phyloP scores from a whole-genome alignment of 2,797 vertebrate species.

The Myripristis jacobus region DNA sequence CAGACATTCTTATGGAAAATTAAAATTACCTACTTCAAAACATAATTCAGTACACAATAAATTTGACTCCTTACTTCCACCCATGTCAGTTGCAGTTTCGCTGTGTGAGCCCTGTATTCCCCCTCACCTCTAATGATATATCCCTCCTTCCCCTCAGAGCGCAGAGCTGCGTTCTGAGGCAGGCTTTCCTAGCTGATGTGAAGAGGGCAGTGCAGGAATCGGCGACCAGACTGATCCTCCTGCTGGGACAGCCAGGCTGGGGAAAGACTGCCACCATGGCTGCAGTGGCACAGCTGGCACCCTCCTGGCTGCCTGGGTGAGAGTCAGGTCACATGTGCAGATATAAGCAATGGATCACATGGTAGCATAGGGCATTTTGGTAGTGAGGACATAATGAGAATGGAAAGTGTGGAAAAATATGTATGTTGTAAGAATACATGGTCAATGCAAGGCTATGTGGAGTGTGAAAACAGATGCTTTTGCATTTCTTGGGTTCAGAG shows the following conservation, averaged over 20 bases:
- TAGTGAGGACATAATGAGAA: no score
- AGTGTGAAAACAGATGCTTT: no score
- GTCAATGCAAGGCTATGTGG: no score
- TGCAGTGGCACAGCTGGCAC: constrained; percentile 66
- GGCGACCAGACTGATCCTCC: constrained; percentile 56
- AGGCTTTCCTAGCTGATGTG: constrained; percentile 66
- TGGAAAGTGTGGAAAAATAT: no score
- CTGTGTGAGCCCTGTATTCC: no score
- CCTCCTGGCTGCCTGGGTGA: constrained; percentile 76
- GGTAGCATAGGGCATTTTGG: neutral
- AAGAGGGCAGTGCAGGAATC: constrained; percentile 56
- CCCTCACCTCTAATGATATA: neutral
- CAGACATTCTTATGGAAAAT: no score
- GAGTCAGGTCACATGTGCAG: neutral
- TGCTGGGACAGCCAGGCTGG: constrained; percentile 74
- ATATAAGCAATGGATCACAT: neutral
- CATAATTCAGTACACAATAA: no score
- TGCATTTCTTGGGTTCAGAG: constrained; percentile 44
- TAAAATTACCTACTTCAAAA: no score
- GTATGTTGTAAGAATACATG: no score
- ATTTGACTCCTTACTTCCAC: no score
- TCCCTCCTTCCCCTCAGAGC: constrained; percentile 46
- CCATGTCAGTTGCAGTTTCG: no score
- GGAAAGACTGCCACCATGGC: constrained; percentile 80
- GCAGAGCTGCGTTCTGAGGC: constrained; percentile 61